Percentiles rank a stretch among this genome's conserved stretches.
Evolutionary conservation across 2,113 vertebrate genomes (phyloP).

Genomic region (Pantherophis guttatus): DNA sequence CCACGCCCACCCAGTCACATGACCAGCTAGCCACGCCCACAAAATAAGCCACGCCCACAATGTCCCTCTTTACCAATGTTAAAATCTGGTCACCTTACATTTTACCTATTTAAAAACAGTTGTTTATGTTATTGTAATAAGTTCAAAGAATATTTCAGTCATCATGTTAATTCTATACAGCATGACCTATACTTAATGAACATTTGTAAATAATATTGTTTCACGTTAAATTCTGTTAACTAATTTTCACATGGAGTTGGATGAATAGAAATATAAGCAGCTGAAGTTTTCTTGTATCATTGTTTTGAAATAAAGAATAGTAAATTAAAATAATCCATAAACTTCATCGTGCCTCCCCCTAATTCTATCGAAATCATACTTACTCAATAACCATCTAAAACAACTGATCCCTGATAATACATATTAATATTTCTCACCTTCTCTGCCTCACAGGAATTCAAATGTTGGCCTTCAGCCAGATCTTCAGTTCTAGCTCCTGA

Average conservation of each 20-base stretch:
- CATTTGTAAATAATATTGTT: neutral
- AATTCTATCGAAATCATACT: neutral
- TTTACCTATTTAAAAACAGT: neutral
- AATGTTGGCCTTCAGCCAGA: neutral
- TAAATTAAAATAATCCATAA: neutral
- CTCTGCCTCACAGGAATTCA: neutral
- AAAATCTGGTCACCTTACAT: too few species aligned
- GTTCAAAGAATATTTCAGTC: neutral
- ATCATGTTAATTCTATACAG: neutral
- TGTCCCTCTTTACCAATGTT: too few species aligned
- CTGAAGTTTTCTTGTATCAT: neutral
- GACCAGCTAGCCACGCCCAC: too few species aligned
- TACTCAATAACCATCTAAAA: neutral
- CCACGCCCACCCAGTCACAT: too few species aligned
- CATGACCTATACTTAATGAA: neutral
- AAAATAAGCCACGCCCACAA: too few species aligned
- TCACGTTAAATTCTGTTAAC: neutral
- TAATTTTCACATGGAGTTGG: neutral
- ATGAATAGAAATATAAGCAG: neutral
- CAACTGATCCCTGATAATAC: neutral
- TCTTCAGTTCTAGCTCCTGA: neutral
- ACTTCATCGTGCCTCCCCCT: neutral
- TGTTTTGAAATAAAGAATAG: neutral
- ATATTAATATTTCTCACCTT: neutral
- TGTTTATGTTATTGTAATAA: neutral